Percentiles rank a stretch among this genome's conserved stretches.
Evolutionary conservation across 2,797 vertebrate species (phyloP).

Genomic region (Periophthalmus magnuspinnatus): DNA sequence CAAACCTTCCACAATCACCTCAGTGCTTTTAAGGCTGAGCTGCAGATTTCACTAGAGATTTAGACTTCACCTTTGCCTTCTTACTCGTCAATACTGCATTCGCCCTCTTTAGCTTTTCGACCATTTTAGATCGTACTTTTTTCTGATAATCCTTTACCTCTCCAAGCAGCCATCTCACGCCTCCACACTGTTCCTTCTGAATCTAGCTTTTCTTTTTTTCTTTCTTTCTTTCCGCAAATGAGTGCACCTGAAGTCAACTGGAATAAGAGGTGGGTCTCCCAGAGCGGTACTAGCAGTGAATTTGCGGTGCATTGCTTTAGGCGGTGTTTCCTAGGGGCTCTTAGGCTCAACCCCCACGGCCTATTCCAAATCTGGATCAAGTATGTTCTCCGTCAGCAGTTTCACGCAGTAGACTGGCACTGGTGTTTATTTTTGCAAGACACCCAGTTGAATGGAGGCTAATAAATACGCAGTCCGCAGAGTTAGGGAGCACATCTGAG

Average conservation of each 20-base stretch:
- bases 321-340: slow-evolving; percentile 55
- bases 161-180: background rate
- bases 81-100: slow-evolving; percentile 57
- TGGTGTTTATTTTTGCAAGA: slow-evolving; percentile 80
- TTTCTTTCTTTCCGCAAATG: slow-evolving; percentile 65
- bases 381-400: slow-evolving; percentile 79
- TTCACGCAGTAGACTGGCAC: slow-evolving; percentile 72
- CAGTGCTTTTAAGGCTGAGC: slow-evolving; percentile 40
- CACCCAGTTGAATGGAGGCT: slow-evolving; percentile 78
- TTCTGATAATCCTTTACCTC: slow-evolving; percentile 29
- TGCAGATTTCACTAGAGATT: slow-evolving; percentile 59
- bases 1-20: slow-evolving; percentile 52
- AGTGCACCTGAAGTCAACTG: slow-evolving; percentile 74
- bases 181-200: slow-evolving; percentile 5
- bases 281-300: slow-evolving; percentile 23
- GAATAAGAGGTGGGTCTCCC: slow-evolving; percentile 53
- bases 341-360: slow-evolving; percentile 55
- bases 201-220: slow-evolving; percentile 19
- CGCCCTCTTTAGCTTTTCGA: slow-evolving; percentile 55
- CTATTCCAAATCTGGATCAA: slow-evolving; percentile 55
- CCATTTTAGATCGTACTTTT: slow-evolving; percentile 34
- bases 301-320: slow-evolving; percentile 31
- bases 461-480: slow-evolving; percentile 76
- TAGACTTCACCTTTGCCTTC: slow-evolving; percentile 69
- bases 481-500: slow-evolving; percentile 75